Evolutionary conservation across 2,113 vertebrate genomes (phyloP).

Genomic region (Grammomys dolichurus): DNA sequence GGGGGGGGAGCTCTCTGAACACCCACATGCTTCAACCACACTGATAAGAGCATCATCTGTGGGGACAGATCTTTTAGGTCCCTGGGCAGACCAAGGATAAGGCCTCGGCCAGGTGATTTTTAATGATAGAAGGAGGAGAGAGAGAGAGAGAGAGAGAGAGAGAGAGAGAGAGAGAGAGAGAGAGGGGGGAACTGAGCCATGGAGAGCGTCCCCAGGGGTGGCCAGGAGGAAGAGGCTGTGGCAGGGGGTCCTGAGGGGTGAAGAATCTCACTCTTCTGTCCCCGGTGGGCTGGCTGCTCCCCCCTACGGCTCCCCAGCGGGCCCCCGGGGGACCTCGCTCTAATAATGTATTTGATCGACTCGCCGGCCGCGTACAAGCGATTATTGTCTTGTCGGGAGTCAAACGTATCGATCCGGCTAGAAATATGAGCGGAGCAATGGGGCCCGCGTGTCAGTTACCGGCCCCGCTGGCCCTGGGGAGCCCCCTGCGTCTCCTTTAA

Average conservation of each 20-base stretch:
- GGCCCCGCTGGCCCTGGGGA: slow-evolving; percentile 96
- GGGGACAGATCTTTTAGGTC: neutral
- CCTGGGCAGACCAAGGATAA: neutral
- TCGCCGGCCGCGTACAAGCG: slow-evolving; percentile 94
- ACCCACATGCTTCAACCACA: neutral
- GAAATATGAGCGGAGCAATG: slow-evolving; percentile 98
- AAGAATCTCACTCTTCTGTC: slow-evolving; percentile 65
- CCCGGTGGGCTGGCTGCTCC: slow-evolving; percentile 77
- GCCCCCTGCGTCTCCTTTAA: slow-evolving; percentile 91
- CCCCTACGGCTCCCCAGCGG: slow-evolving; percentile 78
- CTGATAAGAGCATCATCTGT: neutral
- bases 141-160: neutral
- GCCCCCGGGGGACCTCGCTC: slow-evolving; percentile 91
- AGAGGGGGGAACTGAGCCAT: neutral
- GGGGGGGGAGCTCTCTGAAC: slow-evolving; percentile 1
- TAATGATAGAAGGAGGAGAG: slow-evolving; percentile 4
- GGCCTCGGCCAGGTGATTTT: neutral
- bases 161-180: neutral
- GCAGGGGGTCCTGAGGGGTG: slow-evolving; percentile 66
- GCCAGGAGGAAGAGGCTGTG: slow-evolving; percentile 63
- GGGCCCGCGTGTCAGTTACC: slow-evolving; percentile 98
- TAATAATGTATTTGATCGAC: slow-evolving; percentile 97
- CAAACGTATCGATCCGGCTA: slow-evolving; percentile 97
- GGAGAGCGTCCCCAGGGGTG: slow-evolving; percentile 48
- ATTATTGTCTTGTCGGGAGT: slow-evolving; percentile 99